Percentiles rank a stretch among this genome's conserved stretches.
Conservation (phyloP, 2,888 invertebrate species). For the Uloborus plumipes region DNA sequence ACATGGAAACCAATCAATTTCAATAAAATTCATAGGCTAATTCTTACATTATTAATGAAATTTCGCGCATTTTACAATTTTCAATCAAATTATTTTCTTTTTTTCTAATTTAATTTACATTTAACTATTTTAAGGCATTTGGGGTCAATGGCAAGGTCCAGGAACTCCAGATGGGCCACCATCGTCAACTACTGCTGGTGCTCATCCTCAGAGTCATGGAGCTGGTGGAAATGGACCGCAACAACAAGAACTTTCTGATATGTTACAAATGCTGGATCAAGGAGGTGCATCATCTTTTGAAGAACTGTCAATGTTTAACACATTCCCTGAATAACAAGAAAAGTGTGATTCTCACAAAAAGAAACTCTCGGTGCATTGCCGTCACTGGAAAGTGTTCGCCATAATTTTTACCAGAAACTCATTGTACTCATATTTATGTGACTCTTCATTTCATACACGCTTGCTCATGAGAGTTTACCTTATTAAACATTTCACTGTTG, state of each 20-base stretch:
- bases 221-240: constrained; percentile 71
- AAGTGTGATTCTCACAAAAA: background rate
- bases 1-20: too few species aligned
- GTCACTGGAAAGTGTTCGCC: too few species aligned
- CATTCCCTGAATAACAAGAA: constrained; percentile 70
- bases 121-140: constrained; percentile 72
- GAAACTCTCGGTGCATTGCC: background rate
- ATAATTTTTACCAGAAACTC: too few species aligned
- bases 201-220: constrained; percentile 63
- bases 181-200: constrained; percentile 52
- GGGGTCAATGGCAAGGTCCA: constrained; percentile 75
- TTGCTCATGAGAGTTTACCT: too few species aligned
- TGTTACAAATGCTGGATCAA: constrained; percentile 90
- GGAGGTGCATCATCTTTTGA: constrained; percentile 88
- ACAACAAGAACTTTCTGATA: constrained; percentile 85
- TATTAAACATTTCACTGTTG: too few species aligned
- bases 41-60: too few species aligned
- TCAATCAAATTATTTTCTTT: background rate
- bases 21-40: too few species aligned
- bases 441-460: too few species aligned
- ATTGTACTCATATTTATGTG: too few species aligned
- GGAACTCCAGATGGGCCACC: constrained; percentile 63
- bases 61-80: too few species aligned
- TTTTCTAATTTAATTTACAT: constrained; percentile 36
- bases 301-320: constrained; percentile 92